Evolutionary conservation across 1,140 invertebrate species (phyloP), one percentile per base, ranked within the genome.

Genomic region (Achroia grisella): DNA sequence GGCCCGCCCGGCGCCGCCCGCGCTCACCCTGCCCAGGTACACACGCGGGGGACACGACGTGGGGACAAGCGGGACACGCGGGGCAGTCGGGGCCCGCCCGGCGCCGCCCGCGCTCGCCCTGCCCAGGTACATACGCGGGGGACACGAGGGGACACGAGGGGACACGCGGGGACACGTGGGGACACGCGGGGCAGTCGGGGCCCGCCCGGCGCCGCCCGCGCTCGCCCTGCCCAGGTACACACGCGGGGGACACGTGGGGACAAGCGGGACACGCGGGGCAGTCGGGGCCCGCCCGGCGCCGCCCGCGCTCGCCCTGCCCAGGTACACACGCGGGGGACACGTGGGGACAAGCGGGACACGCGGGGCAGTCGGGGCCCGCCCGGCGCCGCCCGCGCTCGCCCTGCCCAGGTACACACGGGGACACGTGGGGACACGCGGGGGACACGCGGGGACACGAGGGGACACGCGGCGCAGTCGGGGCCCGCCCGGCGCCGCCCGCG

Each of bases 71-170:
- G n/a, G n/a, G n/a, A n/a, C n/a, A n/a, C n/a, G n/a, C n/a, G n/a
- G n/a, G n/a, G 89, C 89, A 8, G 92, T 94, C 39, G 98, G 99
- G 63, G 91, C 93, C 12, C 94, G 95, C 66, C 94, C 94, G 2
- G 81, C 97, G 10, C 58, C 62, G 27, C 55, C 60, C 28, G 66
- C 47, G 8, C 33, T 12, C 34, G 39, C 36, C 31, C 33, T 68
- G 51, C 70, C 60, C 42, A 68, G 73, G 72, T 68, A 13, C 42
- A 10, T 10, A 10, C 4, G 10, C 10, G n/a, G n/a, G n/a, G n/a
- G n/a, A 41, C 32, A 3, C 12, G 33, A 15, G 11, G 11, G 10
- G 11, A 17, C n/a, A 10, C 11, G 8, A 10, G n/a, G 30, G 8
- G 8, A n/a, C n/a, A n/a, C n/a, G n/a, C n/a, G n/a, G n/a, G n/a